These are phyloP conservation scores for Neomonachus schauinslandi DNA, from an alignment of 2,113 vertebrate genomes.

Conservation along the genomic window DNA sequence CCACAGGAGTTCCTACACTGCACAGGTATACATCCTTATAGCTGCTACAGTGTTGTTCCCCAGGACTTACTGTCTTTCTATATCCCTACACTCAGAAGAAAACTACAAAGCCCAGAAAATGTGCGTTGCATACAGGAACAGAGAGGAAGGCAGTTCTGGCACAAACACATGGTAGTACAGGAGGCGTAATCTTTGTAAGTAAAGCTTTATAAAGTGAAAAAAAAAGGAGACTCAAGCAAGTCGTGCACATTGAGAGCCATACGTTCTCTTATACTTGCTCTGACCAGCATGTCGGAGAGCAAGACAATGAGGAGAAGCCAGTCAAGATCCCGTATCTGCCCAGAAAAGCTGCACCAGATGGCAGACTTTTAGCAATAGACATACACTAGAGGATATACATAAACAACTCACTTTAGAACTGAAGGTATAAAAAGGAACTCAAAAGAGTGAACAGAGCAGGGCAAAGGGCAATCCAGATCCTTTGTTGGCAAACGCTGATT, in stretches of 20 bases:
- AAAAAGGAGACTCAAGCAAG: neutral
- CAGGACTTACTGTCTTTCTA: neutral
- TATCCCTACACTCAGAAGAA: neutral
- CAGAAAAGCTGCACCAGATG: neutral
- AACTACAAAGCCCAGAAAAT: neutral
- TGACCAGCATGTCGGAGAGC: neutral
- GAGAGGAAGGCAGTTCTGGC: neutral
- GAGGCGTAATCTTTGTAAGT: neutral
- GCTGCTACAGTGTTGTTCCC: neutral
- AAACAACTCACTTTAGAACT: neutral
- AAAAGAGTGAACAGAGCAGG: neutral
- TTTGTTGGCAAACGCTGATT: neutral
- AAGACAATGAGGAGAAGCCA: neutral
- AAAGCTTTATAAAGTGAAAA: neutral
- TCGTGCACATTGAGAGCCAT: neutral
- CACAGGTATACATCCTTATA: neutral
- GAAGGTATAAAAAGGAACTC: neutral
- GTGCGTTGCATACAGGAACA: neutral
- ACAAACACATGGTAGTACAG: neutral
- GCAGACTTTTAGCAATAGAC: neutral
- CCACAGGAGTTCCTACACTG: neutral
- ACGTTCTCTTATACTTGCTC: neutral
- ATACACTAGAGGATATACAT: neutral
- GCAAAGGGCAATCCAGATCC: neutral
- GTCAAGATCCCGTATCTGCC: neutral